These are phyloP conservation scores for Cephonodes hylas DNA, from an alignment of 2,888 invertebrate genomes.

Conservation along the genomic window DNA sequence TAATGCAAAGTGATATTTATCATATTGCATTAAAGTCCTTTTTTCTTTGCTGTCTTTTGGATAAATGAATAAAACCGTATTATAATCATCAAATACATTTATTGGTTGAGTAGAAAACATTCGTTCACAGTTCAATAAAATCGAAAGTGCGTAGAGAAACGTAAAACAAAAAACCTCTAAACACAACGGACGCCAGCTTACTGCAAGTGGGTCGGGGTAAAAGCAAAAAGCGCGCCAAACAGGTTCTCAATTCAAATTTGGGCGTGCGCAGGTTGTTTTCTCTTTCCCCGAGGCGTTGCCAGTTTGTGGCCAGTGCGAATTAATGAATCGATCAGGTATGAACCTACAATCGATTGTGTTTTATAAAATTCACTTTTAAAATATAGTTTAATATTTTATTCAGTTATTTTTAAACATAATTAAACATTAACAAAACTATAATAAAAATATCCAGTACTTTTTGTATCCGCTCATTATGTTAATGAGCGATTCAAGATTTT, in stretches of 20 bases:
- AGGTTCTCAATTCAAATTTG: constrained; percentile 63
- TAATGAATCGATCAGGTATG: background rate
- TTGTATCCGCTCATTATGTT: background rate
- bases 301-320: constrained; percentile 15
- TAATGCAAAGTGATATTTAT: background rate
- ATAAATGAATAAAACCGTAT: too few relatives aligned
- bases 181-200: constrained; percentile 21
- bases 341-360: background rate
- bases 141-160: constrained; percentile 60
- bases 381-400: too few relatives aligned
- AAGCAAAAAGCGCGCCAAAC: constrained; percentile 61
- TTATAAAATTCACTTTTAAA: background rate
- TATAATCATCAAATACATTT: background rate
- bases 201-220: constrained; percentile 57
- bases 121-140: constrained; percentile 46
- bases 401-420: too few relatives aligned
- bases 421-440: background rate
- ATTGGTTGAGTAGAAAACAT: constrained; percentile 32
- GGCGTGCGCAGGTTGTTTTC: constrained; percentile 63
- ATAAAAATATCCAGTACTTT: background rate
- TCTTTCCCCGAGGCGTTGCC: constrained; percentile 45
- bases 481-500: background rate
- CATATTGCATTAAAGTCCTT: background rate
- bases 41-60: background rate
- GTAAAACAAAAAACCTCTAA: constrained; percentile 53